Evolutionary conservation across 2,888 invertebrate genomes (phyloP).

Genomic region (Tethea ocularis): DNA sequence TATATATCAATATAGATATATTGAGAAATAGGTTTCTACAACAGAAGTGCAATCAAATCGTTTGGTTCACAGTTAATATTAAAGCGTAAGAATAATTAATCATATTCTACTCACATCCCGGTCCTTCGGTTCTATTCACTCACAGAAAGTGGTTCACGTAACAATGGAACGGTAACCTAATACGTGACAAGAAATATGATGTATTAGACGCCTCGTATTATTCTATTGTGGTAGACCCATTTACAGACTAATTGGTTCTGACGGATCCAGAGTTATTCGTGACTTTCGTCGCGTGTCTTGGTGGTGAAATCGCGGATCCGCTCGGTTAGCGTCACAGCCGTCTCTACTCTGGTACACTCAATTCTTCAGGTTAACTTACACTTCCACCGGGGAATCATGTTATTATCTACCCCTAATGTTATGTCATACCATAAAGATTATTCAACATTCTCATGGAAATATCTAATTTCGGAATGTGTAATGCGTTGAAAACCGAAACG

Average conservation of each 20-base stretch:
- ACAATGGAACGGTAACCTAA: slow-evolving; percentile 80
- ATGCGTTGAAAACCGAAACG: not conserved
- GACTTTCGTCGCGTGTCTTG: slow-evolving; percentile 51
- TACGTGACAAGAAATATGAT: slow-evolving; percentile 81
- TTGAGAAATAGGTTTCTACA: slow-evolving; percentile 1
- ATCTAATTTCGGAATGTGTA: not conserved
- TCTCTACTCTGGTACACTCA: slow-evolving; percentile 24
- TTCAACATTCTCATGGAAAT: not conserved
- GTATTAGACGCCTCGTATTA: slow-evolving; percentile 65
- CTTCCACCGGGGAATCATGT: slow-evolving; percentile 18
- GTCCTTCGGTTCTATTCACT: slow-evolving; percentile 72
- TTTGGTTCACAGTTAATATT: slow-evolving; percentile 41
- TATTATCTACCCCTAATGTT: slow-evolving; percentile 17
- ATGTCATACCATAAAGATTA: not conserved
- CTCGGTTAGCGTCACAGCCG: slow-evolving; percentile 32
- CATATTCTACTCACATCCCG: slow-evolving; percentile 73
- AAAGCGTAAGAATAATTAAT: slow-evolving; percentile 74
- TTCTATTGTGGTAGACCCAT: slow-evolving; percentile 69
- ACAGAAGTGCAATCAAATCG: slow-evolving; percentile 42
- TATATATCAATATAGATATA: not conserved
- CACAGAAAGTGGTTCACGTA: slow-evolving; percentile 81
- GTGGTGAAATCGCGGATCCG: slow-evolving; percentile 61
- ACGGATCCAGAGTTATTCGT: slow-evolving; percentile 54
- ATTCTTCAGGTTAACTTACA: slow-evolving; percentile 27
- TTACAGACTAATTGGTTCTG: slow-evolving; percentile 72